Evolutionary conservation across 2,888 invertebrate species (phyloP).

Genomic region (Andrena bucephala): DNA sequence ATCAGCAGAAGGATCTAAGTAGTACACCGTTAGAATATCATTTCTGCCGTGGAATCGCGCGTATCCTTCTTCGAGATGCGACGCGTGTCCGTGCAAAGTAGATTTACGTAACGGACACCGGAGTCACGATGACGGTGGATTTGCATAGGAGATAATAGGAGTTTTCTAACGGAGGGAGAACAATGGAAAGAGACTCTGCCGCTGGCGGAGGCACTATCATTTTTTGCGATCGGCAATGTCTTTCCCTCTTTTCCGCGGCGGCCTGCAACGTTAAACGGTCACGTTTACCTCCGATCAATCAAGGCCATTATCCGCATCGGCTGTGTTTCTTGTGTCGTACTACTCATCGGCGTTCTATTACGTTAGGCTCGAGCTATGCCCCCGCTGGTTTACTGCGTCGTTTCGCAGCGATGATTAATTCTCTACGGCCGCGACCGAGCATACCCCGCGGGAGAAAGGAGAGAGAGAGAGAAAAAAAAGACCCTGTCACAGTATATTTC

Average conservation of each 20-base stretch:
- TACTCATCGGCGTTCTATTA: slow-evolving; percentile 72
- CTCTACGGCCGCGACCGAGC: slow-evolving; percentile 54
- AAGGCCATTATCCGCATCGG: slow-evolving; percentile 67
- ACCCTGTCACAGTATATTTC: slow-evolving; percentile 74
- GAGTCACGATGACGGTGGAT: slow-evolving; percentile 14
- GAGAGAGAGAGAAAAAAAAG: slow-evolving; percentile 38
- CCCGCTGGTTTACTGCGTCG: slow-evolving; percentile 69
- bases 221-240: slow-evolving; percentile 54
- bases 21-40: slow-evolving; percentile 1
- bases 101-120: slow-evolving; percentile 47
- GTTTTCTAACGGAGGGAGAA: slow-evolving; percentile 38
- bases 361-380: slow-evolving; percentile 68
- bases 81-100: slow-evolving; percentile 22
- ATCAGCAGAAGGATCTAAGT: too few relatives aligned
- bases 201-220: slow-evolving; percentile 43
- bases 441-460: slow-evolving; percentile 52
- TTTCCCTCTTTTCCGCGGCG: slow-evolving; percentile 47
- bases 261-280: slow-evolving; percentile 61
- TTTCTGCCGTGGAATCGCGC: slow-evolving; percentile 4
- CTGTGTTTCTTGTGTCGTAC: slow-evolving; percentile 64
- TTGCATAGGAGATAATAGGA: slow-evolving; percentile 48
- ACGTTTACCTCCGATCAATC: slow-evolving; percentile 71
- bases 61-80: slow-evolving; percentile 8
- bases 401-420: slow-evolving; percentile 74
- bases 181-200: slow-evolving; percentile 50